Conservation (phyloP, 2,888 invertebrate genomes). For the Euclidia mi region DNA sequence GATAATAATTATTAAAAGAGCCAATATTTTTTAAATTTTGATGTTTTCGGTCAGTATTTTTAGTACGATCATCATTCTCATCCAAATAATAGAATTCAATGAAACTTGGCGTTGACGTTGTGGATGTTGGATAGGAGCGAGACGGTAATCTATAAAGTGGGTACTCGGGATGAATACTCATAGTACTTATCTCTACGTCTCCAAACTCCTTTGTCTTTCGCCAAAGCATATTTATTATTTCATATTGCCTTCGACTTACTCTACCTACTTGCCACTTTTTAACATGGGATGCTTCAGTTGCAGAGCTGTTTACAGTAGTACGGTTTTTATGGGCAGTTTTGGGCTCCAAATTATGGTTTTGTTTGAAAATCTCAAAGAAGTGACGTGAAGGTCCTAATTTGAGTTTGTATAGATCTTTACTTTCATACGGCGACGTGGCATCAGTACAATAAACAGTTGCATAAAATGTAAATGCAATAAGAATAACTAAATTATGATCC, state of each 20-base stretch:
- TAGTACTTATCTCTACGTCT: slow-evolving; percentile 53
- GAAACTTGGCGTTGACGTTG: slow-evolving; percentile 70
- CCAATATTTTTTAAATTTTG: slow-evolving; percentile 21
- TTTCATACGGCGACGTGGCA: slow-evolving; percentile 34
- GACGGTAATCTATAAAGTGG: slow-evolving; percentile 26
- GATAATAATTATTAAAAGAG: slow-evolving; percentile 38
- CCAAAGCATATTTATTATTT: slow-evolving; percentile 77
- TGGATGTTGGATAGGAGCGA: slow-evolving; percentile 19
- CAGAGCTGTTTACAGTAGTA: slow-evolving; percentile 14
- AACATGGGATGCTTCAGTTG: slow-evolving; percentile 4
- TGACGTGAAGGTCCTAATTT: slow-evolving; percentile 31
- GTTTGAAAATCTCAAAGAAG: slow-evolving; percentile 19
- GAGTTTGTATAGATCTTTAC: slow-evolving; percentile 31
- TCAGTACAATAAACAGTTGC: slow-evolving; percentile 18
- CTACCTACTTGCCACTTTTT: slow-evolving; percentile 70
- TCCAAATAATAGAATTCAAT: slow-evolving; percentile 84
- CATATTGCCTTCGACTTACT: slow-evolving; percentile 73
- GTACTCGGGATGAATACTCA: slow-evolving; percentile 25
- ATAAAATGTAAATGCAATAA: slow-evolving; percentile 19
- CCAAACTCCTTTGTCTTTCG: slow-evolving; percentile 72
- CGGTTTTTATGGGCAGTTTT: slow-evolving; percentile 14
- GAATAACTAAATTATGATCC: slow-evolving; percentile 16
- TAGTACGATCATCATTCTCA: slow-evolving; percentile 58
- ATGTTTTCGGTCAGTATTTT: slow-evolving; percentile 22
- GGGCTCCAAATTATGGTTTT: slow-evolving; percentile 14